Evolutionary conservation across 1,140 invertebrate genomes (phyloP).

Genomic region (Sinella curviseta): DNA sequence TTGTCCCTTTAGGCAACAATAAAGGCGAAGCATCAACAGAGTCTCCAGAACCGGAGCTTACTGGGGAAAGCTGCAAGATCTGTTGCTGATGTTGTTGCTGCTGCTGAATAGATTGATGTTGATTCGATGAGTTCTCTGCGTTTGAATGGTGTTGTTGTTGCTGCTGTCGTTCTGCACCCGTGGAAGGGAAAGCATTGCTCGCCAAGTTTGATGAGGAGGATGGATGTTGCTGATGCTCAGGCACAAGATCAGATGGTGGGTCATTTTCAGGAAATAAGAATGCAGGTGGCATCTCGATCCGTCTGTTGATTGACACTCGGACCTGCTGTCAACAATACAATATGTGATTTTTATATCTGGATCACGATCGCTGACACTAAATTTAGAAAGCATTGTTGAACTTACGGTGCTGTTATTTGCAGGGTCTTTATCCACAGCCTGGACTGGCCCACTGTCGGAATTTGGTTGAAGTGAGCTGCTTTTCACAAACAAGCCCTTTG

Average conservation of each 20-base stretch:
- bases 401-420: background rate
- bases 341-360: background rate
- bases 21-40: conserved; percentile 18
- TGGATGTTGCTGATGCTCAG: conserved; percentile 53
- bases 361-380: background rate
- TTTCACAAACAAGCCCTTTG: conserved; percentile 74
- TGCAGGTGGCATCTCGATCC: conserved; percentile 78
- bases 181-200: no score
- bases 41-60: background rate
- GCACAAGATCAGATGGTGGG: conserved; percentile 62
- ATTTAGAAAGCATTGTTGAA: no score
- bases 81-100: conserved; percentile 14
- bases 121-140: background rate
- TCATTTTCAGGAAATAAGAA: conserved; percentile 77
- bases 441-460: background rate
- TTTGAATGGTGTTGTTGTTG: conserved; percentile 21
- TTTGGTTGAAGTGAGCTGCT: conserved; percentile 77
- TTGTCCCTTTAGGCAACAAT: background rate
- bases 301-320: conserved; percentile 68
- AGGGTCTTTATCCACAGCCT: background rate
- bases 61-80: background rate
- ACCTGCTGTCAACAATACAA: conserved; percentile 51
- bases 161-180: background rate
- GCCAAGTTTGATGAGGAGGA: conserved; percentile 12
- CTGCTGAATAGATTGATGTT: background rate